Evolutionary conservation across 2,797 vertebrate species (phyloP).

Genomic region (Melanitta fusca): DNA sequence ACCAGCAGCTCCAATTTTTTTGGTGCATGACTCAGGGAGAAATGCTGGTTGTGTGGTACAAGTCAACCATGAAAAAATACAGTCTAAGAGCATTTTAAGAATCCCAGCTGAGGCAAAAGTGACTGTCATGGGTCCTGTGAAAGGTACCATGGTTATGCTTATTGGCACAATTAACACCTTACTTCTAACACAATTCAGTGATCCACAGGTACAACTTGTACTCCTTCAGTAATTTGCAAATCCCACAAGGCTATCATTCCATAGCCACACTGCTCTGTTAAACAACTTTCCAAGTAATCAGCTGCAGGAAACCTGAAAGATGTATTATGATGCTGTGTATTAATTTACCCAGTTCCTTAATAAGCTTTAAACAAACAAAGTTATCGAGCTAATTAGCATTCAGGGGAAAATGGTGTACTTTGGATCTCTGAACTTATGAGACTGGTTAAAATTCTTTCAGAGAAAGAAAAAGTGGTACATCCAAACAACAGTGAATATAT

Average conservation of each 20-base stretch:
- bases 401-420: background rate
- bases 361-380: slow-evolving; percentile 52
- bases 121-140: background rate
- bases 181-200: slow-evolving; percentile 64
- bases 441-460: background rate
- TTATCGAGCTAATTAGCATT: slow-evolving; percentile 15
- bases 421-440: background rate
- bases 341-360: slow-evolving; percentile 42
- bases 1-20: background rate
- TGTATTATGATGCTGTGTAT: background rate
- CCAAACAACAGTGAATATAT: background rate
- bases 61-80: slow-evolving; percentile 10
- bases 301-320: background rate
- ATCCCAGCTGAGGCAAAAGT: background rate
- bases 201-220: slow-evolving; percentile 55
- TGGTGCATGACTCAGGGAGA: background rate
- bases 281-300: background rate
- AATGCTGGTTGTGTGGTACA: slow-evolving; percentile 2
- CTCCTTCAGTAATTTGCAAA: slow-evolving; percentile 38
- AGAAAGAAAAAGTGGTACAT: background rate
- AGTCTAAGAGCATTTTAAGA: slow-evolving; percentile 5
- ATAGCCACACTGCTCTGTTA: background rate
- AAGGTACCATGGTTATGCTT: slow-evolving; percentile 43
- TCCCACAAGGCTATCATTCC: background rate
- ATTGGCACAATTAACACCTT: slow-evolving; percentile 70